Evolutionary conservation across 2,797 vertebrate species (phyloP), one percentile per base, ranked within the genome.

Genomic region (Phoxinus dragarum): DNA sequence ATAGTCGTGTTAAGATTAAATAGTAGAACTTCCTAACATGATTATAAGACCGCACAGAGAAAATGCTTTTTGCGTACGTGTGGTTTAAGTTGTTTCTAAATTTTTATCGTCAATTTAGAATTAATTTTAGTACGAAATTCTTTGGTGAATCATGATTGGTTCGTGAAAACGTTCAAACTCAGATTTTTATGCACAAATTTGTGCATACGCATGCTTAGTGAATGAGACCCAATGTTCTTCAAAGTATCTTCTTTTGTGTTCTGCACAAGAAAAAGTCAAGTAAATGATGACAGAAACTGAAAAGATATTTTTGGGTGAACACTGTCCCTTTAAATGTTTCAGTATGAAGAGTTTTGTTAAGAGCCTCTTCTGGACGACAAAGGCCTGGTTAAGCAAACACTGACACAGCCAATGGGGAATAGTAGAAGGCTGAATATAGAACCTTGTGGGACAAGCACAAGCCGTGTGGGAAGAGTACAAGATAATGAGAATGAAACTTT

Each of bases 361-460:
- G 49, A 80, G 10, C 27, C 16, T 80, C n/a, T 67, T 31, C 42
- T 66, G 27, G 59, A 80, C 1, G 42, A 80, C 40, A 49, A 80
- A 80, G 59, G 59, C 77, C 61, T 44, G 59, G 77, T 31, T 80
- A 44, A 80, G 77, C 77, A 80, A 80, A 80, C 42, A 80, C 59
- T 66, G 59, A 66, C 75, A 42, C 17, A 66, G 47, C 40, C 77
- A 66, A 66, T 8, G 42, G 59, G 77, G 77, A 80, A 80, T 64
- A 80, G 40, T 12, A 6, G 36, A 64, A 64, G n/a, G 4, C 42
- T 11, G 40, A 80, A 80, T 80, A 44, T 80, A 80, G 77, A 80
- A 61, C 9, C n/a, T 47, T 66, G 17, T 64, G 56, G 59, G 61
- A 64, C 40, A 34, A 34, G 36, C 14, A 61, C 36, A 78, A 61